A percentile compares a stretch with the other conserved stretches of the same genome.
phyloP scores from a whole-genome alignment of 2,888 invertebrate genomes.

The Rhamnusium bicolor region DNA sequence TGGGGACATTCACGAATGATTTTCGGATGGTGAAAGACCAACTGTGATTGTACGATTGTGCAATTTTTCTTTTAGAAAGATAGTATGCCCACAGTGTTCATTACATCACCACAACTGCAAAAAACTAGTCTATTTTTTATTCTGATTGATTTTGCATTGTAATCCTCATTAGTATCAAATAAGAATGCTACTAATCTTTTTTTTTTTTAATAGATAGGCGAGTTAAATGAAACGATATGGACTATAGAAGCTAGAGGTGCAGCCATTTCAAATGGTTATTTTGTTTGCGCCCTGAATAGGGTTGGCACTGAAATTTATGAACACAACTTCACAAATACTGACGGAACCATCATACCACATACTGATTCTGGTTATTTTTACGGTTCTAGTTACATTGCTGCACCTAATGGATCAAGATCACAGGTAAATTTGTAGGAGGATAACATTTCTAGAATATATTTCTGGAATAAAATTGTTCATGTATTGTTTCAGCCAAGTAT shows the following conservation, averaged over 20 bases:
- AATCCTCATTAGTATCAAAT: not conserved
- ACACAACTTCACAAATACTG: slow-evolving; percentile 88
- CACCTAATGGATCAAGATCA: slow-evolving; percentile 93
- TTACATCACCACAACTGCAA: too few relatives aligned
- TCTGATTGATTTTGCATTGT: not conserved
- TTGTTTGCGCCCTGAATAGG: slow-evolving; percentile 92
- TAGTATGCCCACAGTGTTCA: too few relatives aligned
- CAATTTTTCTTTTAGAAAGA: too few relatives aligned
- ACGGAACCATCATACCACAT: slow-evolving; percentile 79
- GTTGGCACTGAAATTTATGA: slow-evolving; percentile 91
- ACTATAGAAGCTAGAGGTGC: slow-evolving; percentile 95
- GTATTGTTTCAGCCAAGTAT: too few relatives aligned
- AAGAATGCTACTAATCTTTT: not conserved
- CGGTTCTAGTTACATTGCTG: slow-evolving; percentile 94
- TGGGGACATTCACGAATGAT: too few relatives aligned
- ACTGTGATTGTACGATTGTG: too few relatives aligned
- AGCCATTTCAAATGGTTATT: slow-evolving; percentile 96
- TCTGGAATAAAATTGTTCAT: too few relatives aligned
- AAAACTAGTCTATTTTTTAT: not conserved
- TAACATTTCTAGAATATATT: too few relatives aligned
- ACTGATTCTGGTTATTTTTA: slow-evolving; percentile 94
- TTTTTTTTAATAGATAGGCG: slow-evolving; percentile 68
- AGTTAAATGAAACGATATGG: slow-evolving; percentile 93
- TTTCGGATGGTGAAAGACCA: too few relatives aligned
- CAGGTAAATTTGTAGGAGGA: slow-evolving; percentile 80